phyloP scores from a whole-genome alignment of 2,888 invertebrate species.

The Orthonevra nobilis region DNA sequence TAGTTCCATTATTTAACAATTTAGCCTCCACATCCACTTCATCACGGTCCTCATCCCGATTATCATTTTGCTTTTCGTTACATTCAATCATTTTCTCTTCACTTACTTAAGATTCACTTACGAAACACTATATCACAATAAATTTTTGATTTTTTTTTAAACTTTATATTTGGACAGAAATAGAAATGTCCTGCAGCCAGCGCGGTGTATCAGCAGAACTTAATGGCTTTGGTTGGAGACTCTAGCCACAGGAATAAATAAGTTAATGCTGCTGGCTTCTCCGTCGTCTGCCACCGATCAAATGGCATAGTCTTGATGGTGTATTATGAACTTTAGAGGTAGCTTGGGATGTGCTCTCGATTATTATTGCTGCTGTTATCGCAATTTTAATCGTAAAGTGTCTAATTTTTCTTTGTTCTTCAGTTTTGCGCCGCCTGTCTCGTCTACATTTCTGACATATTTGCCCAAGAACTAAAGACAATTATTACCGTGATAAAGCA shows the following conservation, averaged over 20 bases:
- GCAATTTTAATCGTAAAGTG: constrained; percentile 36
- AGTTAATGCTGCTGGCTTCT: constrained; percentile 9
- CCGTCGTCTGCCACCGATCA: constrained; percentile 28
- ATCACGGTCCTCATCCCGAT: constrained; percentile 36
- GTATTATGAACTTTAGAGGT: constrained; percentile 27
- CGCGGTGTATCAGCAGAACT: too few relatives aligned
- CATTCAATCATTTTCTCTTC: constrained; percentile 53
- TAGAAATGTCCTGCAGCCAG: too few relatives aligned
- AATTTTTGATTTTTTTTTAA: neutral
- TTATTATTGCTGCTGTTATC: constrained; percentile 32
- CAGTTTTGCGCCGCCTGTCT: constrained; percentile 1
- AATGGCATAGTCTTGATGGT: constrained; percentile 36
- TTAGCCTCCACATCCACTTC: constrained; percentile 72
- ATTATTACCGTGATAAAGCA: constrained; percentile 8
- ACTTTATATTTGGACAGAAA: neutral
- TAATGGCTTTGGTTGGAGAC: neutral
- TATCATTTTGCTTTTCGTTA: constrained; percentile 38
- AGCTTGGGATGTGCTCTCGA: constrained; percentile 3
- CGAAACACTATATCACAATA: constrained; percentile 50
- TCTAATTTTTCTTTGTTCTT: constrained; percentile 10
- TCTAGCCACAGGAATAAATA: neutral
- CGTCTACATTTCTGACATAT: constrained; percentile 10
- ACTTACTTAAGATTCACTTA: neutral
- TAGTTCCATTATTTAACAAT: constrained; percentile 72
- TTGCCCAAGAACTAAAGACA: constrained; percentile 22